These are phyloP conservation scores for Saccostrea glomerata DNA, from an alignment of 1,140 invertebrate species.

Conservation along the genomic window DNA sequence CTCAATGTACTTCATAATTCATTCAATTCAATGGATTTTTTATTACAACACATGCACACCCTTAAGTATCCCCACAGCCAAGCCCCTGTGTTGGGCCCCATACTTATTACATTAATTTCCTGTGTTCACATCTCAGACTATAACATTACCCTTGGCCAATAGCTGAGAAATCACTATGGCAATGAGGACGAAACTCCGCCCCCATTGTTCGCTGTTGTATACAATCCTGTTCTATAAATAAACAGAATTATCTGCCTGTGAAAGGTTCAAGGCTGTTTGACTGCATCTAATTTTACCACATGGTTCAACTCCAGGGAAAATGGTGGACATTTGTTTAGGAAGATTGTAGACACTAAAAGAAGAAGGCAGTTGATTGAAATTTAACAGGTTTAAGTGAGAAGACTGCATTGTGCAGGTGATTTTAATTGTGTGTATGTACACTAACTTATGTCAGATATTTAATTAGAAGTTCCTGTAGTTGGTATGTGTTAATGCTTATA, in stretches of 20 bases:
- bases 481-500: not conserved
- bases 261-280: constrained; percentile 23
- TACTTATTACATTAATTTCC: constrained; percentile 1
- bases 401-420: constrained; percentile 1
- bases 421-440: not conserved
- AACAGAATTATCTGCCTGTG: constrained; percentile 14
- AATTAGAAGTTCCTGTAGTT: constrained; percentile 7
- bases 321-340: constrained; percentile 7
- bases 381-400: not conserved
- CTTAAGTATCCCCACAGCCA: not conserved
- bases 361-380: constrained; percentile 3
- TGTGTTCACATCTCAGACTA: constrained; percentile 13
- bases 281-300: constrained; percentile 34
- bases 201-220: constrained; percentile 5
- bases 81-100: constrained; percentile 1
- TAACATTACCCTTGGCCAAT: constrained; percentile 22
- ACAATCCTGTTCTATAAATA: constrained; percentile 20
- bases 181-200: constrained; percentile 21
- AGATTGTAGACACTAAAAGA: not conserved
- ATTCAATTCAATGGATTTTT: not conserved
- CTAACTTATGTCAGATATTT: not conserved
- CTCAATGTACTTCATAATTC: not conserved
- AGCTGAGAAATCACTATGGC: constrained; percentile 30
- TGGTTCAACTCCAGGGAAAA: not conserved
- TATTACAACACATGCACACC: not conserved